A percentile compares a stretch with the other conserved stretches of the same genome.
phyloP scores from a whole-genome alignment of 2,797 vertebrate genomes.

The Morus bassanus region DNA sequence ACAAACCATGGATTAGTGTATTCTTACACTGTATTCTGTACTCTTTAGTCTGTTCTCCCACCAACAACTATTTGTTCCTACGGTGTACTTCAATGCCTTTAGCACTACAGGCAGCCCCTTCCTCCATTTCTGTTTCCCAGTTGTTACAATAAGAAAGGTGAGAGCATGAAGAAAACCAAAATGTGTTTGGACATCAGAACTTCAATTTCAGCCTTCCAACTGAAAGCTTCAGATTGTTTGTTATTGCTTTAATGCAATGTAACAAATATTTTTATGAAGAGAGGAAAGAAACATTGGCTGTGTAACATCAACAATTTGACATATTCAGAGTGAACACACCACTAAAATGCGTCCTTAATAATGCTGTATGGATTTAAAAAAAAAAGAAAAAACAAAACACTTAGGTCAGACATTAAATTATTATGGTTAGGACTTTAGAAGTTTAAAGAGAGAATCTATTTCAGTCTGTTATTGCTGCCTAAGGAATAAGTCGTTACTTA shows the following conservation, averaged over 20 bases:
- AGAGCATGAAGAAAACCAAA: not conserved
- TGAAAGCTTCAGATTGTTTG: not conserved
- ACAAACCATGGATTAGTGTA: not conserved
- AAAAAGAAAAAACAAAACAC: too few relatives aligned
- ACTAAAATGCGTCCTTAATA: not conserved
- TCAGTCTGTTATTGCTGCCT: not conserved
- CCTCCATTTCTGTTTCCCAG: not conserved
- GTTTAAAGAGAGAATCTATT: not conserved
- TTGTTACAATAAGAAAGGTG: not conserved
- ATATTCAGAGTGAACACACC: not conserved
- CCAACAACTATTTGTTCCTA: not conserved
- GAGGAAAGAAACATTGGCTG: not conserved
- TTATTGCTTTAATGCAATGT: not conserved
- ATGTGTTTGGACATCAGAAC: not conserved
- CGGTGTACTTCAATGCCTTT: not conserved
- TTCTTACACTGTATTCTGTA: not conserved
- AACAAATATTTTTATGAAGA: not conserved
- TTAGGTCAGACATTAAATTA: not conserved
- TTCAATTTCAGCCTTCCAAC: not conserved
- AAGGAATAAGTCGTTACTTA: not conserved
- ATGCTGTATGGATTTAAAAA: not conserved
- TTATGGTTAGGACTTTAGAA: not conserved
- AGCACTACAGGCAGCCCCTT: not conserved
- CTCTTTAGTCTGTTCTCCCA: not conserved
- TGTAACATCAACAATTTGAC: not conserved